These are phyloP conservation scores for Ophion slaviceki DNA, from an alignment of 2,888 invertebrate genomes.

Conservation along the genomic window DNA sequence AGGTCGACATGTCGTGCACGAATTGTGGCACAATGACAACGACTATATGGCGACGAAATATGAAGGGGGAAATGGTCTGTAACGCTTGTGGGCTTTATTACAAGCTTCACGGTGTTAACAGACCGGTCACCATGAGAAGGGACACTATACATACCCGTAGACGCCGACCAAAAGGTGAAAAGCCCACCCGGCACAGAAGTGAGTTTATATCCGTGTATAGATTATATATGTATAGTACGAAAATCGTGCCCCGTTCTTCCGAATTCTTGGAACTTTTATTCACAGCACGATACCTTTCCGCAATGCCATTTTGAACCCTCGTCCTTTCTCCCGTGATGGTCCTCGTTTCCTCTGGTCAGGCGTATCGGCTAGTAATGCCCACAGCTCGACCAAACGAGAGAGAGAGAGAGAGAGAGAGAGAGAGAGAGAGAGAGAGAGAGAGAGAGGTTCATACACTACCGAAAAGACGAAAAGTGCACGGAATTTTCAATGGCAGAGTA, in stretches of 20 bases:
- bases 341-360: slow-evolving; percentile 37
- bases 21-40: slow-evolving; percentile 99
- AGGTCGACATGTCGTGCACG: slow-evolving; percentile 94
- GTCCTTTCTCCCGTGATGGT: slow-evolving; percentile 7
- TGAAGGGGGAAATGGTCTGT: slow-evolving; percentile 98
- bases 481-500: slow-evolving; percentile 13
- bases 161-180: slow-evolving; percentile 91
- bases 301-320: slow-evolving; percentile 53
- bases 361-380: slow-evolving; percentile 34
- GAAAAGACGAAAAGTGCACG: background rate
- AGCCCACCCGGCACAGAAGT: slow-evolving; percentile 82
- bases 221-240: background rate
- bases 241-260: slow-evolving; percentile 25
- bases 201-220: slow-evolving; percentile 53
- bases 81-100: slow-evolving; percentile 99
- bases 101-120: slow-evolving; percentile 97
- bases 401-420: background rate
- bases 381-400: background rate
- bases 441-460: slow-evolving; percentile 12
- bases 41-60: slow-evolving; percentile 98
- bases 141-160: slow-evolving; percentile 98
- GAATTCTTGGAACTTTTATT: slow-evolving; percentile 53
- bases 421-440: background rate
- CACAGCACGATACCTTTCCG: slow-evolving; percentile 46
- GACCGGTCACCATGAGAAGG: slow-evolving; percentile 97